Percentiles rank a stretch among this genome's conserved stretches.
Evolutionary conservation across 1,140 invertebrate species (phyloP).

Genomic region (Pteromalus puparum): DNA sequence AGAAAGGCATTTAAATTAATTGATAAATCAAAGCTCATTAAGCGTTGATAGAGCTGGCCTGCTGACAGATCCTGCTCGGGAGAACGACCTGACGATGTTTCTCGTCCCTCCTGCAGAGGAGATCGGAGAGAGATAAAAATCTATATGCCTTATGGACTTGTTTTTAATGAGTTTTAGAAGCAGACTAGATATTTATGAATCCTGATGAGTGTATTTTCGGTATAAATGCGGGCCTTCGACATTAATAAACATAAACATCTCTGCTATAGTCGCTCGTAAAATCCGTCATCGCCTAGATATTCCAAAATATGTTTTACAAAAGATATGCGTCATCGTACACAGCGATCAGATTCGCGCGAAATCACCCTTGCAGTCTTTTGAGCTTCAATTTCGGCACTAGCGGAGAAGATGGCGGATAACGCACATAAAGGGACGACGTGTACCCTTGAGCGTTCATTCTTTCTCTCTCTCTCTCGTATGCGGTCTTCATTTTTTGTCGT

Average conservation of each 20-base stretch:
- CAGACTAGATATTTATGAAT: too few relatives aligned
- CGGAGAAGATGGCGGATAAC: constrained; percentile 36
- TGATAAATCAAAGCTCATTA: constrained; percentile 16
- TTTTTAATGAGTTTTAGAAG: neutral
- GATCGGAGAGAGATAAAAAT: neutral
- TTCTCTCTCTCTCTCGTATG: neutral
- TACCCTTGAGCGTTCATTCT: constrained; percentile 23
- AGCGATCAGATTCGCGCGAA: neutral
- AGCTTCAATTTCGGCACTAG: constrained; percentile 10
- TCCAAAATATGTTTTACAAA: too few relatives aligned
- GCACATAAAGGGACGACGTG: constrained; percentile 1
- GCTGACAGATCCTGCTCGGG: neutral
- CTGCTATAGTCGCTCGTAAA: too few relatives aligned
- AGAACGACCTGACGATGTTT: neutral
- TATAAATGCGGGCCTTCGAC: too few relatives aligned
- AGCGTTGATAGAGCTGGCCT: too few relatives aligned
- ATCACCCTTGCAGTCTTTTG: neutral
- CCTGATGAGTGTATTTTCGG: too few relatives aligned
- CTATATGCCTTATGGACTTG: neutral
- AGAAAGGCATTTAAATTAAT: constrained; percentile 3
- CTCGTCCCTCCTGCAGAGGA: neutral
- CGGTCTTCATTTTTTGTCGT: constrained; percentile 35
- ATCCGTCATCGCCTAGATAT: too few relatives aligned
- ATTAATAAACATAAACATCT: too few relatives aligned
- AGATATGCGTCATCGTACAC: too few relatives aligned